Evolutionary conservation across 2,113 vertebrate species (phyloP).

Genomic region (Catharus fuscescens): DNA sequence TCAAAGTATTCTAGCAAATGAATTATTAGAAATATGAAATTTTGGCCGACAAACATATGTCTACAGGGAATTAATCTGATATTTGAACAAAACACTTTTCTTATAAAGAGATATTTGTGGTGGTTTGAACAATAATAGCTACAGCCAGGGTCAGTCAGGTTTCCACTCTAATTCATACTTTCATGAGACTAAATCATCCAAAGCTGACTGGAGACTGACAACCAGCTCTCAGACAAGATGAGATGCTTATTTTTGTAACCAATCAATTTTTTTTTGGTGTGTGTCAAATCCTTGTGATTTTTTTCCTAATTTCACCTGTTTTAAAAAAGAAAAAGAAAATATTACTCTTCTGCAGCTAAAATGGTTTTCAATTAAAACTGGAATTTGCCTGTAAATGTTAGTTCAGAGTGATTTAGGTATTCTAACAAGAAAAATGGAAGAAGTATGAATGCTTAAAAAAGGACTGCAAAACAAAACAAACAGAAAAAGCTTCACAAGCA

Average conservation of each 20-base stretch:
- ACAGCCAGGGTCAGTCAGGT: slow-evolving; percentile 11
- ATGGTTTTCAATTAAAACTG: neutral
- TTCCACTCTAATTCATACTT: slow-evolving; percentile 13
- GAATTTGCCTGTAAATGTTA: neutral
- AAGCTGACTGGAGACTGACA: neutral
- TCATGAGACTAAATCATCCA: slow-evolving; percentile 18
- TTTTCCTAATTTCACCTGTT: neutral
- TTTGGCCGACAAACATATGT: slow-evolving; percentile 50
- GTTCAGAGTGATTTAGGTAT: slow-evolving; percentile 20
- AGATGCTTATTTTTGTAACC: neutral
- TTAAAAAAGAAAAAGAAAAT: neutral
- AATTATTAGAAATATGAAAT: slow-evolving; percentile 57
- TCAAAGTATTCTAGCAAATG: slow-evolving; percentile 57
- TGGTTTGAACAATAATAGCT: neutral
- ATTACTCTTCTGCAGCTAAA: neutral
- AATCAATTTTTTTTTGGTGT: neutral
- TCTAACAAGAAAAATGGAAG: slow-evolving; percentile 6
- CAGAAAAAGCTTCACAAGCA: slow-evolving; percentile 70
- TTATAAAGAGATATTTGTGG: neutral
- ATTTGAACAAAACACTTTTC: neutral
- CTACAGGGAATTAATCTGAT: neutral
- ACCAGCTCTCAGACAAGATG: neutral
- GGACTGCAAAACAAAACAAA: slow-evolving; percentile 29
- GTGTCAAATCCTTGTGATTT: neutral
- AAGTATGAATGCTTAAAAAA: slow-evolving; percentile 20